Percentiles rank a stretch among this genome's conserved stretches.
Conservation (phyloP, 2,113 vertebrate species). For the Anoura caudifer region DNA sequence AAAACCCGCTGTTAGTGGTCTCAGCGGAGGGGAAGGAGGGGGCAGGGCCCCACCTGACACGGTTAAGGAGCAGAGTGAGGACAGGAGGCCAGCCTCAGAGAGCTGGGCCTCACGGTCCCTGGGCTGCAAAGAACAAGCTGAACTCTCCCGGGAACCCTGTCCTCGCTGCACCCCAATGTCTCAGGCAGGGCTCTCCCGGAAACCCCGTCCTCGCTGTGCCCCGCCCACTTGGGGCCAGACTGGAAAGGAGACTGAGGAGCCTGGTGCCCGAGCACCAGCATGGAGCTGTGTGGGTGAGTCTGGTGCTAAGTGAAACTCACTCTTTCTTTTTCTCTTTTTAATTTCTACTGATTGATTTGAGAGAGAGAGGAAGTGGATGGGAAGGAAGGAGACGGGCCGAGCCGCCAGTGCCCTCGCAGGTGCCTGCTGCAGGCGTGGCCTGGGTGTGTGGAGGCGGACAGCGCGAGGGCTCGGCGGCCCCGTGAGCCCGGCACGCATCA, state of each 20-base stretch:
- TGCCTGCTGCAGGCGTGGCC: too few species aligned
- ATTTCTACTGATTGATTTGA: too few species aligned
- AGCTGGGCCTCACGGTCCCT: accelerated
- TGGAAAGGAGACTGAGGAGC: too few species aligned
- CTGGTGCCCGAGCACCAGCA: accelerated
- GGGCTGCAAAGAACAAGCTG: accelerated
- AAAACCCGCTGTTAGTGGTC: neutral
- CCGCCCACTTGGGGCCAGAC: neutral
- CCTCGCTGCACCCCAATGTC: neutral
- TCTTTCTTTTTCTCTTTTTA: too few species aligned
- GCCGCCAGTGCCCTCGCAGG: too few species aligned
- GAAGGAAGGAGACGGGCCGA: too few species aligned
- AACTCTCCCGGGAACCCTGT: accelerated
- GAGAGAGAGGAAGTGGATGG: too few species aligned
- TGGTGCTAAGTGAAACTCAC: accelerated
- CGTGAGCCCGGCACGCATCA: neutral
- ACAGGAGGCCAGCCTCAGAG: too few species aligned
- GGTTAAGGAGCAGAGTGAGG: accelerated
- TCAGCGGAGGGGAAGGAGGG: neutral
- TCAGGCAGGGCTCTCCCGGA: neutral
- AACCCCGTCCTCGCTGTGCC: neutral
- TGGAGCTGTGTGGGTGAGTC: neutral
- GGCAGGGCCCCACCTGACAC: neutral
- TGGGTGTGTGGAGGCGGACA: accelerated
- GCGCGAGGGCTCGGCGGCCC: accelerated